These are phyloP conservation scores for Aldrovandia affinis DNA, from an alignment of 2,797 vertebrate species.

Conservation along the genomic window DNA sequence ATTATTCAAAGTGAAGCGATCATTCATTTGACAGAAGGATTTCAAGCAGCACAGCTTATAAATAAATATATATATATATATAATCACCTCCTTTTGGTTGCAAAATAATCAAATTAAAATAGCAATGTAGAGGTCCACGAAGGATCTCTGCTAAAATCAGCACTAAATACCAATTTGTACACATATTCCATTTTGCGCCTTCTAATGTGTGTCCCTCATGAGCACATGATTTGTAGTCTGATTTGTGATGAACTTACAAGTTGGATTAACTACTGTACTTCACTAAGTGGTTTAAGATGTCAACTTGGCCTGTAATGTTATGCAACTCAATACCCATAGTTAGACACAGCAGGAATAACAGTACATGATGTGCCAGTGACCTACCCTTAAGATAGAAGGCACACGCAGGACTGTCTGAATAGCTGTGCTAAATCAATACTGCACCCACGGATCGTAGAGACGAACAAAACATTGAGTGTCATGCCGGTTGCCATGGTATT, in stretches of 20 bases:
- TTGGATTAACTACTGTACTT: background rate
- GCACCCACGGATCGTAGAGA: background rate
- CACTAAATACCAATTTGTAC: background rate
- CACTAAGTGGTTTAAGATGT: constrained; percentile 7
- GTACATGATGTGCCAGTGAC: background rate
- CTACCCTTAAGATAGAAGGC: background rate
- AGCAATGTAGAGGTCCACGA: background rate
- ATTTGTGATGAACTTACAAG: background rate
- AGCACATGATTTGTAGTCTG: background rate
- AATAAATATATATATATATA: too few species aligned
- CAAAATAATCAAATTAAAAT: background rate
- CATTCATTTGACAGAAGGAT: too few species aligned
- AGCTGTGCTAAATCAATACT: background rate
- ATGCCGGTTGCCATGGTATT: background rate
- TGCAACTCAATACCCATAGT: background rate
- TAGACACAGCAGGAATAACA: background rate
- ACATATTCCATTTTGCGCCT: background rate
- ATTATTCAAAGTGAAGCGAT: too few species aligned
- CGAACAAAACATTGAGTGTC: background rate
- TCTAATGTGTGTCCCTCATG: background rate
- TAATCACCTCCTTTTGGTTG: background rate
- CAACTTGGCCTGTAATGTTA: background rate
- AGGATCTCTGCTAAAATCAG: background rate
- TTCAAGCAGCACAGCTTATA: too few species aligned
- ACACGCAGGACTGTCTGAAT: background rate